Percentiles rank a stretch among this genome's conserved stretches.
phyloP scores from a whole-genome alignment of 2,113 vertebrate genomes.

The Cyanistes caeruleus region DNA sequence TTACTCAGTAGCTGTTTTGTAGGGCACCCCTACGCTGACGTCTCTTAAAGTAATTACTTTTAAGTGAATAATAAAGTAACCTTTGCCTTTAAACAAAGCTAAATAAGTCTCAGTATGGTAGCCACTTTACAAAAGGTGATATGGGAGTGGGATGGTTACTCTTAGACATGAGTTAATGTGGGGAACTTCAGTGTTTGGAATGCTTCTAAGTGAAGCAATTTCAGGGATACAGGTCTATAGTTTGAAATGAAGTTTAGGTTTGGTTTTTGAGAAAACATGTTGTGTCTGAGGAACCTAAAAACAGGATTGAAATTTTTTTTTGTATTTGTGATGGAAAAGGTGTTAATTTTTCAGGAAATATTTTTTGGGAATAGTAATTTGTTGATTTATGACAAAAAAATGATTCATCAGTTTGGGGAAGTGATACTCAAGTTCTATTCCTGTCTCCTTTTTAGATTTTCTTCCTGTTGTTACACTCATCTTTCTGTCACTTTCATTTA shows the following conservation, averaged over 20 bases:
- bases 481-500: neutral
- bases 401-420: neutral
- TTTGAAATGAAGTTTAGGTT: neutral
- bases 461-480: neutral
- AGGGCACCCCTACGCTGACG: neutral
- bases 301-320: neutral
- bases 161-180: neutral
- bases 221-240: neutral
- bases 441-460: neutral
- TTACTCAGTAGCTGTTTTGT: neutral
- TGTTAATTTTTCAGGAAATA: neutral
- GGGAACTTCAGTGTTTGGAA: neutral
- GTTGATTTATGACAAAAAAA: neutral
- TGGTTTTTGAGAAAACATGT: neutral
- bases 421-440: neutral
- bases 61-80: neutral
- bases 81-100: neutral
- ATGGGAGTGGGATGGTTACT: neutral
- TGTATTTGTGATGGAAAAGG: neutral
- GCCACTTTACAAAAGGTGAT: neutral
- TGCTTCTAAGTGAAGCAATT: neutral
- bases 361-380: neutral
- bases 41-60: neutral
- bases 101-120: neutral
- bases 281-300: neutral